Conservation (phyloP, 2,113 vertebrate species). For the Piaya cayana region DNA sequence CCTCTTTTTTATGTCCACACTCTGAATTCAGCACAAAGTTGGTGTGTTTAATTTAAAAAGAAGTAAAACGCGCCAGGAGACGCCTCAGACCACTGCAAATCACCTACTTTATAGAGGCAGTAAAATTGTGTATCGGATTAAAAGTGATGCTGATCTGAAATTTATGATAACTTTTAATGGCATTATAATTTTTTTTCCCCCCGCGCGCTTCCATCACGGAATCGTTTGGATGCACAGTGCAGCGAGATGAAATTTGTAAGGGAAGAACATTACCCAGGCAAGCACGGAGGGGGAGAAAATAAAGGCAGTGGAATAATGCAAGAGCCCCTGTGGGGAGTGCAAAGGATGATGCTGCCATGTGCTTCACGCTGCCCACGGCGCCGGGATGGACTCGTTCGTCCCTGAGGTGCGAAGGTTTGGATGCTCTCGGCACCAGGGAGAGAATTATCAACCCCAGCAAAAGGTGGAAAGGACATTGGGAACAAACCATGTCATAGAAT, state of each 20-base stretch:
- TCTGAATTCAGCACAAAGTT: slow-evolving; percentile 87
- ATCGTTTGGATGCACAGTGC: slow-evolving; percentile 77
- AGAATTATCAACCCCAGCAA: background rate
- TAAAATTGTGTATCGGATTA: slow-evolving; percentile 89
- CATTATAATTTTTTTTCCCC: slow-evolving; percentile 86
- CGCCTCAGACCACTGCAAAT: slow-evolving; percentile 85
- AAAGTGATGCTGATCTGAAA: slow-evolving; percentile 87
- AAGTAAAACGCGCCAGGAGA: slow-evolving; percentile 84
- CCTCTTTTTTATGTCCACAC: slow-evolving; percentile 83
- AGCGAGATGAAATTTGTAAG: slow-evolving; percentile 83
- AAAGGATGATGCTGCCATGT: background rate
- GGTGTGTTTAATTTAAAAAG: slow-evolving; percentile 89
- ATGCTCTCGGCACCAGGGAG: fast-evolving
- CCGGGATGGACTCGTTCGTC: background rate
- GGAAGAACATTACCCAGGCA: slow-evolving; percentile 76
- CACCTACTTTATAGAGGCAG: slow-evolving; percentile 86
- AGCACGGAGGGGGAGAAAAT: background rate
- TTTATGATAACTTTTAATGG: slow-evolving; percentile 90
- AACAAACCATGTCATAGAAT: too few relatives aligned
- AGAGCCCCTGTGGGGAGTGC: background rate
- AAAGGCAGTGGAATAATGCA: slow-evolving; percentile 61
- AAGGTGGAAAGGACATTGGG: background rate
- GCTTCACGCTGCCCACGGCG: background rate
- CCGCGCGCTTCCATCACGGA: slow-evolving; percentile 74
- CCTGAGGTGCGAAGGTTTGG: fast-evolving